Base-by-base conservation (phyloP, 30 jellyfish, hydroid and myxozoan species). In the Clytia hemisphaerica region DNA sequence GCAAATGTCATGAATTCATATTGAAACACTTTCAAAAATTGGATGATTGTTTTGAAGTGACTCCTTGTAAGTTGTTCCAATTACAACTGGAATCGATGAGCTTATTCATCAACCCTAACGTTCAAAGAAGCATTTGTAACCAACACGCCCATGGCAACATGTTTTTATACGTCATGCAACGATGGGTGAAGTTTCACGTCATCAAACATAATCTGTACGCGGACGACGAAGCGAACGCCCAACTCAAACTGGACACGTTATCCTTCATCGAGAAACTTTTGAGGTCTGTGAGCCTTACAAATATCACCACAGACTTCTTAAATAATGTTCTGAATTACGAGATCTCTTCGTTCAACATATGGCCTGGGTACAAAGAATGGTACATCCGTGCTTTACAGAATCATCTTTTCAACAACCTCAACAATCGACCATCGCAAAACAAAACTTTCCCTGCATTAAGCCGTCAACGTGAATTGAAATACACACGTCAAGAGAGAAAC, bases 361-460 rank as follows among this genome's bases (percentile, higher is more conserved):
- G 81, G 81, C 37, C 76, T 2, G 81, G 81, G 22, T 69, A 69
- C 55, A 69, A 69, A 50, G 72, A 69, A 46, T 69, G 81, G 81
- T 69, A 69, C 54, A 69, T 69, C 27, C 46, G 29, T 26, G 75
- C 75, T 9, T 4, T 69, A 6, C 81, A 69, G 35, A 49, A 49
- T 5, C 49, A 22, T 24, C 36, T 69, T 45, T 69, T 15, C 74
- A 47, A 55, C 6, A 45, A 50, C 75, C 76, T 25, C 16, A 47
- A n/a, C 12, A 57, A 57, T 22, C 71, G 14, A 33, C 37, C 21
- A 37, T n/a, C 71, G 81, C 25, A 45, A 69, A 46, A 32, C 74
- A n/a, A n/a, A n/a, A n/a, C 76, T 21, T 69, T 25, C 40, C 75
- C 75, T 16, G 27, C 49, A 0, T 0, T 69, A 7, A 69, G 49